These are phyloP conservation scores for Leptinotarsa haldemani DNA, from an alignment of 2,888 invertebrate genomes.

Conservation along the genomic window DNA sequence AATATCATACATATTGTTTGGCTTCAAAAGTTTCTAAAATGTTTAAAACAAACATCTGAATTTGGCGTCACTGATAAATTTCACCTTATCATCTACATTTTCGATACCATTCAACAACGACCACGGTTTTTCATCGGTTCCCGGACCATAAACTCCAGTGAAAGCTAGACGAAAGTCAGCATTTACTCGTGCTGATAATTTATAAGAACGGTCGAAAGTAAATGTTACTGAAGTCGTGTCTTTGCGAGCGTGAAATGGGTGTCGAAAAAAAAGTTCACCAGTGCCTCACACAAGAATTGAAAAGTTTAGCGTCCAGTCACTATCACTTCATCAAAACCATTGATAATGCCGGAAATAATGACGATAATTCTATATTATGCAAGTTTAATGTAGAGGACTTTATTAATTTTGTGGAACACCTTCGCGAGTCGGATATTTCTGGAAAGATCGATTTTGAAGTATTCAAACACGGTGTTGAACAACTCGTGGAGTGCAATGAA, in stretches of 20 bases:
- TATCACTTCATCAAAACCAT: background rate
- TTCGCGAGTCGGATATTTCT: background rate
- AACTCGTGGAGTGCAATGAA: conserved; percentile 6
- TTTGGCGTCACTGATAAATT: too few relatives aligned
- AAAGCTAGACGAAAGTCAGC: too few relatives aligned
- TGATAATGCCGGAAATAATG: background rate
- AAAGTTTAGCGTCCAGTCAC: background rate
- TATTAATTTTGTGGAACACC: background rate
- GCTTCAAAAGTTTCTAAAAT: too few relatives aligned
- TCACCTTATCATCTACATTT: too few relatives aligned
- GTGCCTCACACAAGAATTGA: background rate
- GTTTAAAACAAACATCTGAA: too few relatives aligned
- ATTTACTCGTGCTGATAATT: background rate
- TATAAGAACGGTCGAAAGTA: background rate
- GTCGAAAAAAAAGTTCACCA: background rate
- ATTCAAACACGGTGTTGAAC: background rate
- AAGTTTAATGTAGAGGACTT: background rate
- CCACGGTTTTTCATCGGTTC: too few relatives aligned
- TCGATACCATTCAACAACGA: too few relatives aligned
- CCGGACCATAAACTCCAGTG: too few relatives aligned
- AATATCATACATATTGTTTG: too few relatives aligned
- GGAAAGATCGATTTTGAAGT: background rate
- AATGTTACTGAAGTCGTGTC: background rate
- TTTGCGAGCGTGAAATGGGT: background rate
- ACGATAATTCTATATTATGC: too few relatives aligned